Conservation (phyloP, 1,140 invertebrate genomes). For the Cotesia glomerata region DNA sequence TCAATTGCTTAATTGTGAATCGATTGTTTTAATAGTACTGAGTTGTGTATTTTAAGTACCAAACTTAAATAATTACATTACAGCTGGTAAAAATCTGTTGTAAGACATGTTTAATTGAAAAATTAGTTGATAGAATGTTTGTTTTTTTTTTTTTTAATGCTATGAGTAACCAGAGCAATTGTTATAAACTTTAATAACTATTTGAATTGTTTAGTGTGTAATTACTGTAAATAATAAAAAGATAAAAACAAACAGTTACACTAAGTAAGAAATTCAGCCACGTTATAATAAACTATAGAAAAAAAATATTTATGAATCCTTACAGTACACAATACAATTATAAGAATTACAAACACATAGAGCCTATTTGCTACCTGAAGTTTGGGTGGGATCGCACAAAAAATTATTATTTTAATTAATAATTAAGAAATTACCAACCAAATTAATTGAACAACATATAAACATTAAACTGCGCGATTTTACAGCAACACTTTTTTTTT, state of each 20-base stretch:
- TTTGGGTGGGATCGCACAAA: slow-evolving; percentile 47
- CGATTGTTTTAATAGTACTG: too few species aligned
- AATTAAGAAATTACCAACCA: slow-evolving; percentile 15
- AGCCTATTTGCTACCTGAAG: slow-evolving; percentile 51
- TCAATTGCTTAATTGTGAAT: too few species aligned
- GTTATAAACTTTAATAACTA: slow-evolving; percentile 3
- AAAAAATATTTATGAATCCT: slow-evolving; percentile 43
- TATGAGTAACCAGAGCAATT: neutral
- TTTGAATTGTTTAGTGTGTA: slow-evolving; percentile 32
- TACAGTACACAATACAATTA: slow-evolving; percentile 50
- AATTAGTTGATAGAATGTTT: too few species aligned
- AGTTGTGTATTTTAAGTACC: slow-evolving; percentile 42
- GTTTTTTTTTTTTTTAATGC: neutral
- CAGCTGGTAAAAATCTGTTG: too few species aligned
- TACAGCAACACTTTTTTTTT: too few species aligned
- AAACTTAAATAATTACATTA: slow-evolving; percentile 22
- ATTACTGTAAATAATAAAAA: slow-evolving; percentile 43
- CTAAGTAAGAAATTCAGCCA: slow-evolving; percentile 53
- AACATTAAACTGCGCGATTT: neutral
- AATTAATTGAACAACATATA: slow-evolving; percentile 27
- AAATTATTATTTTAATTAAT: slow-evolving; percentile 26
- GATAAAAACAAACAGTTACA: slow-evolving; percentile 57
- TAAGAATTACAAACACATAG: slow-evolving; percentile 59
- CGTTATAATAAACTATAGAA: slow-evolving; percentile 51
- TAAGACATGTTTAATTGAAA: too few species aligned